Percentiles rank a stretch among this genome's conserved stretches.
Conservation (phyloP, 30 jellyfish, hydroid and myxozoan species). For the Nemopilema nomurai region DNA sequence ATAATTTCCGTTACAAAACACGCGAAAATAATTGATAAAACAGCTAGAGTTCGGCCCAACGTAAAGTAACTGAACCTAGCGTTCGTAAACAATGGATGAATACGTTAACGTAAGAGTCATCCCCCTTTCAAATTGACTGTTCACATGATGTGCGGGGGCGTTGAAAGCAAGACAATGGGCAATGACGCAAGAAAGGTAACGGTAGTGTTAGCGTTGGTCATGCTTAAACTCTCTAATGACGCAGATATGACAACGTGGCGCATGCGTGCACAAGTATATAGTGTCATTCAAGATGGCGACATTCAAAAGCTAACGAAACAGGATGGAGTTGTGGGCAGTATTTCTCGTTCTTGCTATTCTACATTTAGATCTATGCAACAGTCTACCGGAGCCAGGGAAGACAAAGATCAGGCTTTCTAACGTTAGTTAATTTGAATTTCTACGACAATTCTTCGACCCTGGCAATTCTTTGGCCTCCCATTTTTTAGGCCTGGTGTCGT, state of each 20-base stretch:
- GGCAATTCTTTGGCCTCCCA: too few relatives aligned
- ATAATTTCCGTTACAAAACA: too few relatives aligned
- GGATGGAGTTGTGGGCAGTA: background rate
- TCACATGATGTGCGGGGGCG: too few relatives aligned
- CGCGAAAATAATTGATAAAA: too few relatives aligned
- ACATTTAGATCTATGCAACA: background rate
- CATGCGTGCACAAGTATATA: constrained; percentile 8
- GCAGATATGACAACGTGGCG: background rate
- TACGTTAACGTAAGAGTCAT: too few relatives aligned
- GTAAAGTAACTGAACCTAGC: too few relatives aligned
- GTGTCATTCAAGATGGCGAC: constrained; percentile 67
- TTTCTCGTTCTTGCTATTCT: background rate
- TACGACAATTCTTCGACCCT: background rate
- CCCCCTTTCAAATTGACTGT: too few relatives aligned
- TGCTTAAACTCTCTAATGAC: background rate
- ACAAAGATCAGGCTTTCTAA: constrained; percentile 20
- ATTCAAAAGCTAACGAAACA: background rate
- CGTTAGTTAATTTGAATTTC: constrained; percentile 3
- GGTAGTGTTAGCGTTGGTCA: too few relatives aligned
- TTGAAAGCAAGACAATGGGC: too few relatives aligned
- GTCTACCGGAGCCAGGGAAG: constrained; percentile 63
- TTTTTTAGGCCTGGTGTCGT: background rate
- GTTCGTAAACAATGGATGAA: too few relatives aligned
- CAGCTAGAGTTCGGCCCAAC: too few relatives aligned
- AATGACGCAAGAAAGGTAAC: too few relatives aligned